Evolutionary conservation across 2,113 vertebrate species (phyloP).

Genomic region (Nipponia nippon): DNA sequence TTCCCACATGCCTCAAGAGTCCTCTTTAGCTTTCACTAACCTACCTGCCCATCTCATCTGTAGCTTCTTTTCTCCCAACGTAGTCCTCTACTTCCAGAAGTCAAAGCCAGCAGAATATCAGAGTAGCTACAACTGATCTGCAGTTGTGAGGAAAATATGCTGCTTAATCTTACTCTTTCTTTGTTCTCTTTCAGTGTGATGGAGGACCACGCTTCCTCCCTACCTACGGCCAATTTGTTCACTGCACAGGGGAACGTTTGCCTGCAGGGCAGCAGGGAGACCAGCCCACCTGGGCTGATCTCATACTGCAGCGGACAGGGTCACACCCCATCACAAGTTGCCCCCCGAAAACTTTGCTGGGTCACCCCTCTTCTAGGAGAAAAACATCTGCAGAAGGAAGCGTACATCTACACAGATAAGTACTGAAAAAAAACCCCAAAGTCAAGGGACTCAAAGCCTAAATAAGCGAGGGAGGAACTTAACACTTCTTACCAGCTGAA

Average conservation of each 20-base stretch:
- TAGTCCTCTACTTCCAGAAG: neutral
- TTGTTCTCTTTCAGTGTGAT: neutral
- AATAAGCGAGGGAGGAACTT: neutral
- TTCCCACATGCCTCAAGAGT: neutral
- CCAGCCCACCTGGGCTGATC: neutral
- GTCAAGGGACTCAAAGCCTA: neutral
- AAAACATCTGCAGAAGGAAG: neutral
- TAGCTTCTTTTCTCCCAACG: neutral
- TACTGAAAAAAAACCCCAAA: too few relatives aligned
- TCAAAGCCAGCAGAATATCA: neutral
- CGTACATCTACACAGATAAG: neutral
- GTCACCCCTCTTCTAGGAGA: neutral
- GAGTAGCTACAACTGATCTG: neutral
- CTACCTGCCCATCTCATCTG: neutral
- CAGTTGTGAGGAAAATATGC: neutral
- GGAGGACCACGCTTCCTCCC: neutral
- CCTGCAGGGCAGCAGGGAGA: neutral
- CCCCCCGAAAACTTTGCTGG: neutral
- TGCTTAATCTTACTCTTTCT: neutral
- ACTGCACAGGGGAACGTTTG: neutral
- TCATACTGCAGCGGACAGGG: neutral
- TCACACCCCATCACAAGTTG: neutral
- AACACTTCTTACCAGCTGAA: neutral
- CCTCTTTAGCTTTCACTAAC: neutral
- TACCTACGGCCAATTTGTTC: neutral